Evolutionary conservation across 2,888 invertebrate genomes (phyloP).

Genomic region (Shargacucullia verbasci): DNA sequence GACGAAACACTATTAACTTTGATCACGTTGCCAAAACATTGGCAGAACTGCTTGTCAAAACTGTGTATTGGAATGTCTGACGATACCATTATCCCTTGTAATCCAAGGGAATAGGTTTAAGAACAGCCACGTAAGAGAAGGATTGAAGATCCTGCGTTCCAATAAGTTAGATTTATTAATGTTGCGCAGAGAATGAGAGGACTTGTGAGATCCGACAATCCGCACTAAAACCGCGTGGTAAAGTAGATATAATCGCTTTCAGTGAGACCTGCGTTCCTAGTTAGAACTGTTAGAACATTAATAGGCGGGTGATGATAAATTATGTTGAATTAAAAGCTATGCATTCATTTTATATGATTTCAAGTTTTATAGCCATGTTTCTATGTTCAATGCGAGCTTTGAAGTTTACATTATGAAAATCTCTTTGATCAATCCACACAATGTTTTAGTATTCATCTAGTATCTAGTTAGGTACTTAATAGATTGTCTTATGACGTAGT

Average conservation of each 20-base stretch:
- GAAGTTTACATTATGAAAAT: conserved; percentile 43
- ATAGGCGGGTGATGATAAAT: neutral
- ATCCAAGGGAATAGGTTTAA: conserved; percentile 3
- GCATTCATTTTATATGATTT: conserved; percentile 1
- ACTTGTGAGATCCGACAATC: no score
- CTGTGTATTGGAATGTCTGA: conserved; percentile 41
- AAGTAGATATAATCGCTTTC: no score
- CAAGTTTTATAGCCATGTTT: conserved; percentile 8
- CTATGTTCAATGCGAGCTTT: conserved; percentile 13
- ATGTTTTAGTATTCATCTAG: conserved; percentile 37
- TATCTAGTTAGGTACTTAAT: conserved; percentile 14
- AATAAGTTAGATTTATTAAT: no score
- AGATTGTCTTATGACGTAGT: conserved; percentile 38
- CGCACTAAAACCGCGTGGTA: no score
- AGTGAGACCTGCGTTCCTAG: conserved; percentile 3
- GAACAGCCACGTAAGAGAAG: neutral
- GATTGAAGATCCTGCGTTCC: neutral
- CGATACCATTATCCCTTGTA: conserved; percentile 27
- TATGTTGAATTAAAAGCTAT: conserved; percentile 3
- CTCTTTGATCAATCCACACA: conserved; percentile 58
- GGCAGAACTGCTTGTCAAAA: conserved; percentile 51
- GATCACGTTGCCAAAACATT: conserved; percentile 61
- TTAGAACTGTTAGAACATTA: neutral
- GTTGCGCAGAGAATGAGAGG: no score
- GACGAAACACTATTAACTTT: conserved; percentile 56